phyloP scores from a whole-genome alignment of 2,797 vertebrate genomes.

The Girardinus metallicus region DNA sequence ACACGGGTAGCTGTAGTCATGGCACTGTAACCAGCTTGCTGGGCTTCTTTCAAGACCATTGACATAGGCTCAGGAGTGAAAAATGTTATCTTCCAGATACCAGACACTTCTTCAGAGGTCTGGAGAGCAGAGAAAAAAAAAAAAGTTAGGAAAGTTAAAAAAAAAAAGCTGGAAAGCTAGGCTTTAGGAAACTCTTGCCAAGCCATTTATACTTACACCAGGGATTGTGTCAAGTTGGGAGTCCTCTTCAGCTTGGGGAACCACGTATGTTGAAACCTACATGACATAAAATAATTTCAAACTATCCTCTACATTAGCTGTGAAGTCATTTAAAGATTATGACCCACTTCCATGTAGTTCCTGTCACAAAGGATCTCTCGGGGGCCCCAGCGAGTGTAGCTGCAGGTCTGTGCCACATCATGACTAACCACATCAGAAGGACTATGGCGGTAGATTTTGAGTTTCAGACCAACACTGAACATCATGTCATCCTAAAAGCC shows the following conservation, averaged over 20 bases:
- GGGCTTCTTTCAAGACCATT: slow-evolving; percentile 77
- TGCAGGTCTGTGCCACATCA: slow-evolving; percentile 77
- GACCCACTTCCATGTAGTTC: slow-evolving; percentile 88
- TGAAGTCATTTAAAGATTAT: neutral
- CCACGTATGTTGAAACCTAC: slow-evolving; percentile 74
- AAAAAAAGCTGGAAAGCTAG: neutral
- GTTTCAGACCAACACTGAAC: slow-evolving; percentile 75
- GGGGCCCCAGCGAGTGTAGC: slow-evolving; percentile 69
- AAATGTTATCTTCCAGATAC: slow-evolving; percentile 86
- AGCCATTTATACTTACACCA: slow-evolving; percentile 36
- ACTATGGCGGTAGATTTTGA: slow-evolving; percentile 60
- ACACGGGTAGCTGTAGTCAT: slow-evolving; percentile 75
- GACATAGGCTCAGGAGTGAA: slow-evolving; percentile 75
- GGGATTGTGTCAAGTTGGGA: slow-evolving; percentile 8
- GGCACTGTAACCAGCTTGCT: slow-evolving; percentile 80
- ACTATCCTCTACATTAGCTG: neutral
- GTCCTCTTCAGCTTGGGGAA: slow-evolving; percentile 18
- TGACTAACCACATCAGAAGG: slow-evolving; percentile 55
- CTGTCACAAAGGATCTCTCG: slow-evolving; percentile 84
- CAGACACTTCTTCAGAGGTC: slow-evolving; percentile 35
- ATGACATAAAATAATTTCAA: neutral
- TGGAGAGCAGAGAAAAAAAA: slow-evolving; percentile 9
- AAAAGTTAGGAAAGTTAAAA: neutral
- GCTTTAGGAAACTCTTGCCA: neutral
- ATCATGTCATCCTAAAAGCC: slow-evolving; percentile 72